Conservation (phyloP, 2,888 invertebrate genomes). For the Adelognathus sp. region DNA sequence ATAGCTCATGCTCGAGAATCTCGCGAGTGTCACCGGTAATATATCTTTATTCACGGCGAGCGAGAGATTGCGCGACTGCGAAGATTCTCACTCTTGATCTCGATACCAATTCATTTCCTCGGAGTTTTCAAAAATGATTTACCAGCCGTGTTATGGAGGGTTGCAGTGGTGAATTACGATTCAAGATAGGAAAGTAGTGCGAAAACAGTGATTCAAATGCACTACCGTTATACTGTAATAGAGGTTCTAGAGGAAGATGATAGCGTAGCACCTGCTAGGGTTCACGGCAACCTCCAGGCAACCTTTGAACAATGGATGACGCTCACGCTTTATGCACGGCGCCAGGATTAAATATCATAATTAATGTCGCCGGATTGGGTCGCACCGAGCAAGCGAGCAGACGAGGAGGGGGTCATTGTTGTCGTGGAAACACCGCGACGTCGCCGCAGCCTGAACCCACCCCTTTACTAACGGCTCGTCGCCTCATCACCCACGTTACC, state of each 20-base stretch:
- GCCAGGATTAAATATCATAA: slow-evolving; percentile 77
- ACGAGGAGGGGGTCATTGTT: slow-evolving; percentile 46
- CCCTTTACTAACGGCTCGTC: slow-evolving; percentile 67
- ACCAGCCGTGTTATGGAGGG: neutral
- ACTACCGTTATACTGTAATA: neutral
- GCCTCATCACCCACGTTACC: slow-evolving; percentile 61
- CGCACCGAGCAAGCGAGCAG: slow-evolving; percentile 50
- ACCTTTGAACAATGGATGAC: slow-evolving; percentile 68
- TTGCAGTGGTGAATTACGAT: too few relatives aligned
- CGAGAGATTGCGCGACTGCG: neutral
- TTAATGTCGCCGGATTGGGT: slow-evolving; percentile 72
- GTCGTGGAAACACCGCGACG: slow-evolving; percentile 28
- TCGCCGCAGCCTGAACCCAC: slow-evolving; percentile 24
- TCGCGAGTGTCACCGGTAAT: neutral
- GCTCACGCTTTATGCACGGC: slow-evolving; percentile 45
- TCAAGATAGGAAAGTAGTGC: too few relatives aligned
- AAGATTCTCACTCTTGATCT: neutral
- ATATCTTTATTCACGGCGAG: neutral
- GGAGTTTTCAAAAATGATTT: neutral
- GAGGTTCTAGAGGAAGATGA: slow-evolving; percentile 29
- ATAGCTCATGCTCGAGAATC: neutral
- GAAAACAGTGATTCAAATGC: too few relatives aligned
- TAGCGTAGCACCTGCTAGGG: slow-evolving; percentile 63
- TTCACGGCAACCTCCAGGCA: slow-evolving; percentile 59
- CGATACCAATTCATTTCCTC: neutral